Conservation (phyloP, 2,113 vertebrate genomes). For the Pelodiscus sinensis region DNA sequence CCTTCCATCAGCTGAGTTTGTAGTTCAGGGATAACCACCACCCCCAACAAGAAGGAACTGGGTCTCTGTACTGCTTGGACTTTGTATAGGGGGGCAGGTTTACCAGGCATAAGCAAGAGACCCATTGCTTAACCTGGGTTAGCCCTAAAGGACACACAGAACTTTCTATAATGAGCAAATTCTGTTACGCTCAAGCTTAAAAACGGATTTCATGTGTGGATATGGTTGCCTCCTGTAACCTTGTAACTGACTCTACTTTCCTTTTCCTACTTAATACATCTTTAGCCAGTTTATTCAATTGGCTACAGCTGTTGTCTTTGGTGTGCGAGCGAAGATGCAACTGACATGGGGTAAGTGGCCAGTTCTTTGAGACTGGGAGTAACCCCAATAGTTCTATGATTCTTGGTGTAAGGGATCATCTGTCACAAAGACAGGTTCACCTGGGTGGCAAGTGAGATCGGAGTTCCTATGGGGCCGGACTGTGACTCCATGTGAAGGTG, state of each 20-base stretch:
- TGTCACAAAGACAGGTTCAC: neutral
- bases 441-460: rapidly evolving
- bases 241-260: neutral
- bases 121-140: neutral
- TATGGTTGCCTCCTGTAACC: neutral
- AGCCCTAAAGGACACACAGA: neutral
- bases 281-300: neutral
- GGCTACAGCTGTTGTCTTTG: neutral
- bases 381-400: neutral
- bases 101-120: neutral
- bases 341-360: neutral
- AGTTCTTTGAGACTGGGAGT: too few species aligned
- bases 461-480: neutral
- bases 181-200: neutral
- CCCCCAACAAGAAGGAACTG: neutral
- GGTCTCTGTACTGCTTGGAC: neutral
- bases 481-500: neutral
- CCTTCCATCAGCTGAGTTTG: neutral
- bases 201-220: too few species aligned
- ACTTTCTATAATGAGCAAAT: too few species aligned
- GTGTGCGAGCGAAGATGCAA: neutral
- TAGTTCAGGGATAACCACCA: neutral
- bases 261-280: neutral
- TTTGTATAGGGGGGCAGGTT: neutral
- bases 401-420: neutral